Base-by-base conservation (phyloP, 2,797 vertebrate genomes). In the Rhadinocentrus ornatus region DNA sequence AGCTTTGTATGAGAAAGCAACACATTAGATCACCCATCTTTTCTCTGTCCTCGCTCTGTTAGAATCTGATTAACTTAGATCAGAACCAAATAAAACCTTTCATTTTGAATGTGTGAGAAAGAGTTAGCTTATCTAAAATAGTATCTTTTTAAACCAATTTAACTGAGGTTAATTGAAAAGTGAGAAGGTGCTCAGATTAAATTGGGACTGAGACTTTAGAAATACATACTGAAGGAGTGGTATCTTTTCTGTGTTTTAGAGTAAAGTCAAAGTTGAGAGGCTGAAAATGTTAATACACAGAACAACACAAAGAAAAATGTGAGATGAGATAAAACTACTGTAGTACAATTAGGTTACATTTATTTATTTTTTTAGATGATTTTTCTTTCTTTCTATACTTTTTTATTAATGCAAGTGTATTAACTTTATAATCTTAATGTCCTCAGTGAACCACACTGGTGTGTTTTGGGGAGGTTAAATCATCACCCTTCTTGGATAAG, bases 11-110 rank as follows among this genome's bases (percentile, higher is more conserved):
- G 82, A 85, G 86, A 91, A 86, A 72, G 87, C 81, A 86, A 81
- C 88, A 82, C 85, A 85, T 91, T 87, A 90, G 85, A 91, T 85
- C 80, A 85, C 83, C 69, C 86, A 85, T 90, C 87, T 80, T 91
- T 91, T 91, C 91, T 93, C 86, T 83, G 69, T 79, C 61, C 72
- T 57, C 71, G 80, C 82, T 82, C 84, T 86, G 75, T 80, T 81
- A 73, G 77, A 74, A 80, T 90, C 83, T 89, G 76, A 91, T 91
- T 77, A 70, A 87, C 74, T 74, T 79, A 46, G n/a, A 83, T 89
- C 70, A 4, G 34, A 62, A 86, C 69, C 74, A 87, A 86, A 90
- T 86, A 63, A 79, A 90, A 73, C 69, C 65, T 71, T 71, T 64
- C 74, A 58, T 63, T 66, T 73, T 57, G 52, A 81, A 77, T 50